A percentile compares a stretch with the other conserved stretches of the same genome.
phyloP scores from a whole-genome alignment of 2,113 vertebrate genomes.

The Archocentrus centrarchus region DNA sequence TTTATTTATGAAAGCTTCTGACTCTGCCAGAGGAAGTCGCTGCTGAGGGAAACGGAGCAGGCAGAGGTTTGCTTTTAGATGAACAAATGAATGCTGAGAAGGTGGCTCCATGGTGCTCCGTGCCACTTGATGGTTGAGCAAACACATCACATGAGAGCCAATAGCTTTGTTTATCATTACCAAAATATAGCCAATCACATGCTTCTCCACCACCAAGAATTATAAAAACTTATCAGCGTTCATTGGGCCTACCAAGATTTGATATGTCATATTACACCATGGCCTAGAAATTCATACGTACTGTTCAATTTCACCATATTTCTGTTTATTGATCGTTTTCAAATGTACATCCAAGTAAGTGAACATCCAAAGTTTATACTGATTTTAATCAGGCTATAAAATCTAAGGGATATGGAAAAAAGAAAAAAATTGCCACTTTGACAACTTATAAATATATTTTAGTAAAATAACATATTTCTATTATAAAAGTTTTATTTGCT shows the following conservation, averaged over 20 bases:
- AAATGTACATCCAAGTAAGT: background rate
- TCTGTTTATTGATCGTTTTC: too few species aligned
- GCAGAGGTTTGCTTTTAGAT: background rate
- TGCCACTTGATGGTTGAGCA: background rate
- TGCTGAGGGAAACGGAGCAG: background rate
- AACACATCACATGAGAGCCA: background rate
- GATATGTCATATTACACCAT: too few species aligned
- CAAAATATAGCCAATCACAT: background rate
- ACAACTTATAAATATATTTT: too few species aligned
- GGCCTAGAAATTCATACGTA: too few species aligned
- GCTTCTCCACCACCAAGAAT: background rate
- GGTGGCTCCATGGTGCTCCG: background rate
- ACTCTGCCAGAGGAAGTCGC: background rate
- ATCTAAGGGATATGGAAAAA: background rate
- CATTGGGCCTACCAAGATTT: background rate
- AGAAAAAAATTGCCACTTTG: background rate
- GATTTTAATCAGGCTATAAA: background rate
- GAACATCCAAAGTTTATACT: background rate
- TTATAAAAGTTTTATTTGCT: too few species aligned
- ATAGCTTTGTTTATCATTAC: background rate
- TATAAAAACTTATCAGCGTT: background rate
- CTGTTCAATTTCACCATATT: too few species aligned
- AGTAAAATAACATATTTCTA: background rate
- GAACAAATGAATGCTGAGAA: too few species aligned
- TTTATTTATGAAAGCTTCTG: background rate